A percentile compares a stretch with the other conserved stretches of the same genome.
Evolutionary conservation across 92 coral and sea anemone species (phyloP).

Genomic region (Bergia sp.): DNA sequence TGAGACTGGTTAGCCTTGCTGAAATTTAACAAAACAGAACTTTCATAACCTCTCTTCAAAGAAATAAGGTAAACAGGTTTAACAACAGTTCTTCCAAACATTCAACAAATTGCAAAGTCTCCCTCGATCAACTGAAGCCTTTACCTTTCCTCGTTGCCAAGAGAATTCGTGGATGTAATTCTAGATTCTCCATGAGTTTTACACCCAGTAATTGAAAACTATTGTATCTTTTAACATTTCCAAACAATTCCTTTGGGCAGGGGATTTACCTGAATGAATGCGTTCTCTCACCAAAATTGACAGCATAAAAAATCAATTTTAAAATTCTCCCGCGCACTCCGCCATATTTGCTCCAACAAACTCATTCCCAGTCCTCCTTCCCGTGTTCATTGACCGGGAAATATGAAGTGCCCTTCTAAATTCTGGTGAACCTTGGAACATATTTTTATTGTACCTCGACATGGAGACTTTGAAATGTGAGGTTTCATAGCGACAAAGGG

Average conservation of each 20-base stretch:
- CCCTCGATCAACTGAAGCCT: too few species aligned
- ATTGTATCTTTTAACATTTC: neutral
- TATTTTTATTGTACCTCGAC: too few species aligned
- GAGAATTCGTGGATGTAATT: slow-evolving; percentile 81
- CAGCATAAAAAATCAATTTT: neutral
- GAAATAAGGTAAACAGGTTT: too few species aligned
- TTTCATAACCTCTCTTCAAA: neutral
- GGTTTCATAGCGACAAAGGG: too few species aligned
- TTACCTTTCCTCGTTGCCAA: slow-evolving; percentile 84
- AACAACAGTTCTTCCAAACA: neutral
- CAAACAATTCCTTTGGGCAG: neutral
- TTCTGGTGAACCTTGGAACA: too few species aligned
- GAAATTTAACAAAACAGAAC: too few species aligned
- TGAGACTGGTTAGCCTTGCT: slow-evolving; percentile 68
- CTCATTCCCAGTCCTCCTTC: neutral
- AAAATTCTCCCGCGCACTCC: slow-evolving; percentile 1
- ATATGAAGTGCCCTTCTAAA: too few species aligned
- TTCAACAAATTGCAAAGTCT: too few species aligned
- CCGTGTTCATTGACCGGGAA: neutral
- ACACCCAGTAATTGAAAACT: neutral
- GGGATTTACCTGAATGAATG: too few species aligned
- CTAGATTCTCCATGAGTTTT: slow-evolving; percentile 71
- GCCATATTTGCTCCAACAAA: neutral
- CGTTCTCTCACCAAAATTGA: too few species aligned
- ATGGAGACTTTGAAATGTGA: too few species aligned